These are phyloP conservation scores for Eulithis prunata DNA, from an alignment of 2,888 invertebrate genomes.

Conservation along the genomic window DNA sequence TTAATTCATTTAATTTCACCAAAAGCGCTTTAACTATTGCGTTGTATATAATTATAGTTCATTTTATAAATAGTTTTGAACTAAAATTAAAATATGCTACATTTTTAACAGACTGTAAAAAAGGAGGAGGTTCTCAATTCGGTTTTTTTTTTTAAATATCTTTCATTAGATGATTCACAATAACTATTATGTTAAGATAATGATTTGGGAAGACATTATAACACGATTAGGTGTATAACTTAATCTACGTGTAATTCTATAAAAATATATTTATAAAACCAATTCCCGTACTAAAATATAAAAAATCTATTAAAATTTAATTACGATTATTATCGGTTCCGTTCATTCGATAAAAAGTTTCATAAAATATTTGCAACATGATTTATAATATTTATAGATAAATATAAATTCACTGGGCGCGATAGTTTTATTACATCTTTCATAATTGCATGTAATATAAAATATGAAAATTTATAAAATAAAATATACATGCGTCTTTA, in stretches of 20 bases:
- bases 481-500: constrained; percentile 21
- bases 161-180: too few species aligned
- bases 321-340: neutral
- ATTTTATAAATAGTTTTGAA: too few species aligned
- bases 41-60: too few species aligned
- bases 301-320: constrained; percentile 5
- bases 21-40: too few species aligned
- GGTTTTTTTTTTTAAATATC: too few species aligned
- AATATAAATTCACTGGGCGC: constrained; percentile 19
- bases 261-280: constrained; percentile 14
- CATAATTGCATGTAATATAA: neutral
- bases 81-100: too few species aligned
- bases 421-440: constrained; percentile 7
- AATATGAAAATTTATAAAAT: neutral
- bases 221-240: neutral
- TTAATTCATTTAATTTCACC: too few species aligned
- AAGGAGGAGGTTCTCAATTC: too few species aligned
- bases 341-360: neutral
- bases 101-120: too few species aligned
- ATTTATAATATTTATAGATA: constrained; percentile 13
- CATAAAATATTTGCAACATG: constrained; percentile 16
- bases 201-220: constrained; percentile 5
- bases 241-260: constrained; percentile 2
- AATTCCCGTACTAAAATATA: constrained; percentile 5
- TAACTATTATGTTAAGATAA: neutral